Evolutionary conservation across 1,140 invertebrate genomes (phyloP).

Genomic region (Zaprionus gabonicus): DNA sequence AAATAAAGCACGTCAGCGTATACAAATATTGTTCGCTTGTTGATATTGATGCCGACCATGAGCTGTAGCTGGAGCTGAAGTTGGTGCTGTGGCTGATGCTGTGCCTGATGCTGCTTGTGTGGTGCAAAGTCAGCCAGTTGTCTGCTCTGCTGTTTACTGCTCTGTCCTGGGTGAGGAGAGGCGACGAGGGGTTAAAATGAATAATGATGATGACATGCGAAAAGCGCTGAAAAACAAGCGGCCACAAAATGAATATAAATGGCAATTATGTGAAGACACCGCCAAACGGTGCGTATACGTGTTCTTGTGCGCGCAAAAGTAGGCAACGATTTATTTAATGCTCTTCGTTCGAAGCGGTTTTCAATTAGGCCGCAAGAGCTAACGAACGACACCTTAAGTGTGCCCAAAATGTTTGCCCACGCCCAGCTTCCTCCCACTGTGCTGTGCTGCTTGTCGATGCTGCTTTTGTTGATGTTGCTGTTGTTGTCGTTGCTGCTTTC

Average conservation of each 20-base stretch:
- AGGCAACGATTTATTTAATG: slow-evolving; percentile 48
- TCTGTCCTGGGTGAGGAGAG: background rate
- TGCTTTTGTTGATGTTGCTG: slow-evolving; percentile 22
- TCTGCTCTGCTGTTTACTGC: slow-evolving; percentile 42
- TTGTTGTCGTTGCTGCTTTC: slow-evolving; percentile 6
- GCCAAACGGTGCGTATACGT: slow-evolving; percentile 49
- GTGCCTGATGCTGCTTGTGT: background rate
- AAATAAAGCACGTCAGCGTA: slow-evolving; percentile 64
- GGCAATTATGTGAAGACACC: slow-evolving; percentile 63
- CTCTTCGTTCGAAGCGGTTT: slow-evolving; percentile 44
- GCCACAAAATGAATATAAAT: slow-evolving; percentile 78
- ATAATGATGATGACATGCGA: slow-evolving; percentile 77
- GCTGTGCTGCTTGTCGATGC: slow-evolving; percentile 5
- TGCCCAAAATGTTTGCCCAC: slow-evolving; percentile 35
- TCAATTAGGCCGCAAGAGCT: slow-evolving; percentile 66
- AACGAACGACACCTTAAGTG: slow-evolving; percentile 73
- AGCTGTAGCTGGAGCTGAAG: background rate
- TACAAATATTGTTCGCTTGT: slow-evolving; percentile 80
- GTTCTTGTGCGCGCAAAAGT: slow-evolving; percentile 31
- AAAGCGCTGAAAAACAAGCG: slow-evolving; percentile 62
- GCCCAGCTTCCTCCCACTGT: background rate
- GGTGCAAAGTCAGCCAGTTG: slow-evolving; percentile 48
- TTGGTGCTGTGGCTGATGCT: slow-evolving; percentile 1
- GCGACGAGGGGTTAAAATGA: slow-evolving; percentile 56
- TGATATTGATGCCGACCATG: slow-evolving; percentile 70